Conservation (phyloP, 92 coral and sea anemone genomes). For the Epizoanthus illoricatus region DNA sequence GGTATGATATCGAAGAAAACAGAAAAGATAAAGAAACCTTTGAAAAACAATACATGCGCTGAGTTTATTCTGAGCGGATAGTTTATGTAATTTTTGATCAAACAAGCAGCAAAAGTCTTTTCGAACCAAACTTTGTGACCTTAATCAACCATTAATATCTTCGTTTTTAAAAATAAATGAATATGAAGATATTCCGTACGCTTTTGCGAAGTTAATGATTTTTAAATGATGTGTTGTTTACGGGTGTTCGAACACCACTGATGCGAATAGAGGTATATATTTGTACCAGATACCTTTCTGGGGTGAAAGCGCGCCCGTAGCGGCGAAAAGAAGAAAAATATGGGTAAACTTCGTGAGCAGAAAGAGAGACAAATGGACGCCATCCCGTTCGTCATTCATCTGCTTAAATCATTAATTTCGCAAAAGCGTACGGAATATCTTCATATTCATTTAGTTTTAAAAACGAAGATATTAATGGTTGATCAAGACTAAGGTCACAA, state of each 20-base stretch:
- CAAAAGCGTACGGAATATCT: conserved; percentile 27
- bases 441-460: conserved; percentile 22
- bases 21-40: conserved; percentile 28
- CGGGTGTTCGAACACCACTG: conserved; percentile 47
- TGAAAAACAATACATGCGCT: neutral
- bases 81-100: neutral
- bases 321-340: conserved; percentile 31
- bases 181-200: conserved; percentile 13
- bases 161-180: conserved; percentile 4
- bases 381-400: conserved; percentile 32
- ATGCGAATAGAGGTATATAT: conserved; percentile 26
- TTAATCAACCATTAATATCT: too few relatives aligned
- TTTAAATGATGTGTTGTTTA: conserved; percentile 48
- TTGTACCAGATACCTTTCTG: conserved; percentile 46
- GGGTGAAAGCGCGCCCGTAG: conserved; percentile 45
- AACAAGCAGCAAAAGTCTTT: neutral
- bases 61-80: conserved; percentile 23
- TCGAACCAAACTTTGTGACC: neutral
- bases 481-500: too few relatives aligned
- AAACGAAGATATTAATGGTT: too few relatives aligned
- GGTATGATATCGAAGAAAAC: conserved; percentile 34
- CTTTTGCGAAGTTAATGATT: conserved; percentile 32
- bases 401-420: conserved; percentile 36
- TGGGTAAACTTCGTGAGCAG: conserved; percentile 45
- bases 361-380: conserved; percentile 47